Base-by-base conservation (phyloP, 2,888 invertebrate species). In the Coecobrya sp. region DNA sequence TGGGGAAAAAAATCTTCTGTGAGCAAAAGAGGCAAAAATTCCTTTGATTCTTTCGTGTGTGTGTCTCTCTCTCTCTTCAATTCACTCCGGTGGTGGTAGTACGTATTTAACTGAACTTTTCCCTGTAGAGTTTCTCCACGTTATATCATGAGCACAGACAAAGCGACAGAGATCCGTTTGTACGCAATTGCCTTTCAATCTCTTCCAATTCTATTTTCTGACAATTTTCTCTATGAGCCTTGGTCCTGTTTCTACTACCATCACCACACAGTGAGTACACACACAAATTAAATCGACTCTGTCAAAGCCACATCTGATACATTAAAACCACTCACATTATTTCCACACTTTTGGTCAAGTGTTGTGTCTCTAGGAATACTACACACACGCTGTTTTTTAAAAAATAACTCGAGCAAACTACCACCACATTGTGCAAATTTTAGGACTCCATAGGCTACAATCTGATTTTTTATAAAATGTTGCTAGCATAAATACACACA, bases 331-430 rank as follows among this genome's bases (percentile, higher is more conserved):
- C 52, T 81, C 81, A 65, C 82, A 91, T 86, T 86, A 91, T 86
- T 91, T 91, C 86, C 86, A 86, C 91, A 91, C 86, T 79, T 81
- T 91, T 85, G 86, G 86, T 91, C 86, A 91, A 91, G 86, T 90
- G 85, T 55, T 82, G 73, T 22, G 45, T 76, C n/a, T n/a, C n/a
- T n/a, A n/a, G n/a, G n/a, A n/a, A n/a, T n/a, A n/a, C n/a, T n/a
- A 22, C 42, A 11, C 42, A n/a, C n/a, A 19, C 49, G 13, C 79
- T 79, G 52, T 79, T 79, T 76, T 52, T 68, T 2, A 68, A 73
- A 79, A 76, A 49, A 76, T 45, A 76, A 49, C 19, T 49, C 76
- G 45, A 45, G 45, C 22, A 22, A 30, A 59, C 19, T 65, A 0
- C 19, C n/a, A 7, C 42, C 70, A 19, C 5, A n/a, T 55, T 55